Conservation (phyloP, 2,113 vertebrate species). For the Dipodomys ordii region DNA sequence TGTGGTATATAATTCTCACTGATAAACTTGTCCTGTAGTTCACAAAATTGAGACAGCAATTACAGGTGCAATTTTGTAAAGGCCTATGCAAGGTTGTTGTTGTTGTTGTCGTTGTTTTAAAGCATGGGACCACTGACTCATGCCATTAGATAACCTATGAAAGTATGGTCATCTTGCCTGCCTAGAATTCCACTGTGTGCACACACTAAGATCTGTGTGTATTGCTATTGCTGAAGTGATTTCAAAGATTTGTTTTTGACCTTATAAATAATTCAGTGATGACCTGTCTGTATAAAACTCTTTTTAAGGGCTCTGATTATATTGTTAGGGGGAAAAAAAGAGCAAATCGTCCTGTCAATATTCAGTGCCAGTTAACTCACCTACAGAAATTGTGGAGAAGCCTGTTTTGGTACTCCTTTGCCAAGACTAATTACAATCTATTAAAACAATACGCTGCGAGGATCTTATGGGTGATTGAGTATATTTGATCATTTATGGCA, state of each 20-base stretch:
- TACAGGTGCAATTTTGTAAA: not conserved
- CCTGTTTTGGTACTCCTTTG: not conserved
- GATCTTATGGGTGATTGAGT: not conserved
- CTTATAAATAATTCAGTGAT: conserved; percentile 50
- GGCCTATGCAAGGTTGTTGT: too few relatives aligned
- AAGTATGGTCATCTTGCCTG: not conserved
- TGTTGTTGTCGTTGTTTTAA: not conserved
- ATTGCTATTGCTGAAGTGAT: not conserved
- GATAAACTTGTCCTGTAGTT: not conserved
- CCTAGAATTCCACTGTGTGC: not conserved
- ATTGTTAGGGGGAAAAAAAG: not conserved
- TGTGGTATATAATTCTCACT: not conserved
- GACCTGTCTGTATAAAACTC: conserved; percentile 7
- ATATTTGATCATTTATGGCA: conserved; percentile 38
- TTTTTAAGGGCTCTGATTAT: conserved; percentile 40
- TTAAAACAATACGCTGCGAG: not conserved
- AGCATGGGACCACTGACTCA: not conserved
- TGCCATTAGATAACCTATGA: not conserved
- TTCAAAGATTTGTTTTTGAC: conserved; percentile 34
- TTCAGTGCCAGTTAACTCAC: not conserved
- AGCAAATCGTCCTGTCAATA: not conserved
- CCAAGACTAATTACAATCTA: not conserved
- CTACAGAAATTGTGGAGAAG: not conserved
- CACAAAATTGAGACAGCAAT: conserved; percentile 2
- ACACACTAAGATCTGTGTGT: not conserved